Conservation (phyloP, 1,140 invertebrate genomes). For the Sycophila sp. region DNA sequence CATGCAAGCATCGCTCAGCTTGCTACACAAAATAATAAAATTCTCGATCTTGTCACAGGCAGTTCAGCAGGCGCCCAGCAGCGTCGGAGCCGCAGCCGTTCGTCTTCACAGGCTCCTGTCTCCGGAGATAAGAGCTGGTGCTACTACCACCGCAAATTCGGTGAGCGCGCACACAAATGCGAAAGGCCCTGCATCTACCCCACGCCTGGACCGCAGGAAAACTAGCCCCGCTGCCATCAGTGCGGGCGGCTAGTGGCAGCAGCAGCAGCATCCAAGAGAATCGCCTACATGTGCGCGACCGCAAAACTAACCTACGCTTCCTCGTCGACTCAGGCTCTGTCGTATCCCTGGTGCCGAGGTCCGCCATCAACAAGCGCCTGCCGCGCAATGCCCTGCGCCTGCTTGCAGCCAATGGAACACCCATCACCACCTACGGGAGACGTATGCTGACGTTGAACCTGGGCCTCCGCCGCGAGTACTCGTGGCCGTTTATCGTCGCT, state of each 20-base stretch:
- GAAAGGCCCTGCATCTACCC: not conserved
- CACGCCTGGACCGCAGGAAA: not conserved
- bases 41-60: not conserved
- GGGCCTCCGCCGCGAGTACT: not conserved
- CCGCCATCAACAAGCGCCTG: too few relatives aligned
- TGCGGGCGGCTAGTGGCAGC: not conserved
- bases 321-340: not conserved
- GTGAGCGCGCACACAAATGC: not conserved
- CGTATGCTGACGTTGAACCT: conserved; percentile 11
- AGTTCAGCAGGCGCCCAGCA: not conserved
- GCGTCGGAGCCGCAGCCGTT: not conserved
- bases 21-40: too few relatives aligned
- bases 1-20: too few relatives aligned
- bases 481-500: conserved; percentile 17
- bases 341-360: too few relatives aligned
- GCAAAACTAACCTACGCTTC: not conserved
- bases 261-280: not conserved
- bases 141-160: not conserved
- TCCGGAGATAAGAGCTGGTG: not conserved
- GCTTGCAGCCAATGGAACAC: not conserved
- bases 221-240: not conserved
- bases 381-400: too few relatives aligned
- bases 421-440: conserved; percentile 21
- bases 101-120: too few relatives aligned
- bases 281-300: not conserved